phyloP scores from a whole-genome alignment of 2,113 vertebrate genomes.

The Mastomys coucha region DNA sequence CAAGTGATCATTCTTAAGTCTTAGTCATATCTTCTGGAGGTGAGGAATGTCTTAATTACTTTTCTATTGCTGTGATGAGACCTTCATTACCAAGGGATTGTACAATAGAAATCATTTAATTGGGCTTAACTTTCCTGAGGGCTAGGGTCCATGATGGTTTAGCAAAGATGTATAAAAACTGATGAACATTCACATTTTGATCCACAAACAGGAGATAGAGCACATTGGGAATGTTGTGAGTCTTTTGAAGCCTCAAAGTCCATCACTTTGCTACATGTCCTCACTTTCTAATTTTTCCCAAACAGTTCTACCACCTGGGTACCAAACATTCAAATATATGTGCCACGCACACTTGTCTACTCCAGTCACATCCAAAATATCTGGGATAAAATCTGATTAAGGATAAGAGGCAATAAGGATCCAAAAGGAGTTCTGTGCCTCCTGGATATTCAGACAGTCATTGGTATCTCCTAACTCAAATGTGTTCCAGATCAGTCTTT shows the following conservation, averaged over 20 bases:
- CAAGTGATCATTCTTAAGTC: not conserved
- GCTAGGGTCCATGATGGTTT: not conserved
- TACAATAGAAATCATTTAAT: not conserved
- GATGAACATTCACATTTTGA: not conserved
- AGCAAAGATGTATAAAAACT: not conserved
- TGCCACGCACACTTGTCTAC: too few species aligned
- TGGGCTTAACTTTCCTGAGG: not conserved
- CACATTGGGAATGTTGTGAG: not conserved
- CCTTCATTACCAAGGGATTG: not conserved
- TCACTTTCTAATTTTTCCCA: not conserved
- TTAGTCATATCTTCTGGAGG: not conserved
- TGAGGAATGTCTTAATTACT: not conserved
- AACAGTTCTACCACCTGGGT: not conserved
- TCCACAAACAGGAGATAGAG: not conserved
- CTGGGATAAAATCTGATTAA: too few species aligned
- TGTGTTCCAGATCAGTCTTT: too few species aligned
- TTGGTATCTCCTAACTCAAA: too few species aligned
- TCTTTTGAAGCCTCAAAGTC: not conserved
- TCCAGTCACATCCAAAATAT: too few species aligned
- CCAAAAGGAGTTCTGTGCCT: too few species aligned
- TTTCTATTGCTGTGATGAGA: not conserved
- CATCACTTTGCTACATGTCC: not conserved
- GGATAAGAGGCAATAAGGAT: too few species aligned
- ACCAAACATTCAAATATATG: not conserved
- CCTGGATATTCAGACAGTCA: too few species aligned